A percentile compares a stretch with the other conserved stretches of the same genome.
Evolutionary conservation across 2,888 invertebrate genomes (phyloP).

Genomic region (Crematogaster levior): DNA sequence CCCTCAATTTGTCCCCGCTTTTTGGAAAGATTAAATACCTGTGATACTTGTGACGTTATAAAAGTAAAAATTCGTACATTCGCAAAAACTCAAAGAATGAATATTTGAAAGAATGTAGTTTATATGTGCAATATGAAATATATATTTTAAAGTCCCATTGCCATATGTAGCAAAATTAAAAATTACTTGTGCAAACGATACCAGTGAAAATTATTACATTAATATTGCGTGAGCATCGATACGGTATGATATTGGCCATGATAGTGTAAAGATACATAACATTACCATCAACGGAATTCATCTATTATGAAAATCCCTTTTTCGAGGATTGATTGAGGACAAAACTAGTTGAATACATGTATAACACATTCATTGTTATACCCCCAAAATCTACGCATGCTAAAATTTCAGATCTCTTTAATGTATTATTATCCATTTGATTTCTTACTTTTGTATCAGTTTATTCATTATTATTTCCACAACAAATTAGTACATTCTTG

Average conservation of each 20-base stretch:
- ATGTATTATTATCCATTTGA: neutral
- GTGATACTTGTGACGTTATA: neutral
- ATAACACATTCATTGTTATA: slow-evolving; percentile 40
- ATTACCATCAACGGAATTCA: slow-evolving; percentile 34
- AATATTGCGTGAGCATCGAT: neutral
- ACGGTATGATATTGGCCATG: neutral
- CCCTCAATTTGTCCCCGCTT: neutral
- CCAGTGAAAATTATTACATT: neutral
- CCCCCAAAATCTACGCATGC: neutral
- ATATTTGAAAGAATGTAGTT: neutral
- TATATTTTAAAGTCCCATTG: neutral
- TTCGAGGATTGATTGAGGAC: slow-evolving; percentile 37
- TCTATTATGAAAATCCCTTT: slow-evolving; percentile 51
- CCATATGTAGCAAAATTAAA: neutral
- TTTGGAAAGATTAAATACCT: slow-evolving; percentile 29
- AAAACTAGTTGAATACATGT: slow-evolving; percentile 47
- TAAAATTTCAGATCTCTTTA: neutral
- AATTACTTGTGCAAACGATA: neutral
- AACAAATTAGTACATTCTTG: neutral
- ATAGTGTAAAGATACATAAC: slow-evolving; percentile 47
- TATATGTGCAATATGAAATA: neutral
- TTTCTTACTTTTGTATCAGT: neutral
- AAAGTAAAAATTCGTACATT: neutral
- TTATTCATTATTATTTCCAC: neutral
- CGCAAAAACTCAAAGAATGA: neutral